phyloP scores from a whole-genome alignment of 2,888 invertebrate genomes.

The Stenchaetothrips biformis region DNA sequence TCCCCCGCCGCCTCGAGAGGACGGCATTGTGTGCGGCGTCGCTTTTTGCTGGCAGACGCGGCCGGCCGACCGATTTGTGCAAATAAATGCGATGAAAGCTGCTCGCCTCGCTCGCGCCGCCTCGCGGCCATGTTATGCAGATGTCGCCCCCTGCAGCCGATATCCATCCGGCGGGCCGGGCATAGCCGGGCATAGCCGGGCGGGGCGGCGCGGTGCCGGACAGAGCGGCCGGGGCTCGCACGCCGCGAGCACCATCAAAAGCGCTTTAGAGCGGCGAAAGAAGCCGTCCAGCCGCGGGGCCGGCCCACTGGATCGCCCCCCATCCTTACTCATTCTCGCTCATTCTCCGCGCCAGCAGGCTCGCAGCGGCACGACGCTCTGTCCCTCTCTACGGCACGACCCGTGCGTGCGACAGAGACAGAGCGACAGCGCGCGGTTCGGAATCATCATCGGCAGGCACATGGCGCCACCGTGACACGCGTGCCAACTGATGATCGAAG shows the following conservation, averaged over 20 bases:
- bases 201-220: too few relatives aligned
- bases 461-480: neutral
- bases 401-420: too few relatives aligned
- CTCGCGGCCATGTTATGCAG: neutral
- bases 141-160: neutral
- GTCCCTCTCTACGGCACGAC: too few relatives aligned
- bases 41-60: neutral
- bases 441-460: neutral
- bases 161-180: too few relatives aligned
- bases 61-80: neutral
- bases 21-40: neutral
- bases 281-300: neutral
- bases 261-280: slow-evolving; percentile 4
- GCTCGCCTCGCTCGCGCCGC: neutral
- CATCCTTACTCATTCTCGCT: neutral
- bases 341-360: neutral
- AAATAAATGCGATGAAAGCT: slow-evolving; percentile 1
- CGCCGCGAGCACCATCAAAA: neutral
- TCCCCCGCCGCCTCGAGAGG: too few relatives aligned
- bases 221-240: neutral
- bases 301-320: neutral
- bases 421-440: neutral
- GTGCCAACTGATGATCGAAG: neutral
- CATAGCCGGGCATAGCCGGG: too few relatives aligned
- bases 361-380: too few relatives aligned